Evolutionary conservation across 2,113 vertebrate genomes (phyloP), one percentile per base, ranked within the genome.

Genomic region (Polypterus bichir): DNA sequence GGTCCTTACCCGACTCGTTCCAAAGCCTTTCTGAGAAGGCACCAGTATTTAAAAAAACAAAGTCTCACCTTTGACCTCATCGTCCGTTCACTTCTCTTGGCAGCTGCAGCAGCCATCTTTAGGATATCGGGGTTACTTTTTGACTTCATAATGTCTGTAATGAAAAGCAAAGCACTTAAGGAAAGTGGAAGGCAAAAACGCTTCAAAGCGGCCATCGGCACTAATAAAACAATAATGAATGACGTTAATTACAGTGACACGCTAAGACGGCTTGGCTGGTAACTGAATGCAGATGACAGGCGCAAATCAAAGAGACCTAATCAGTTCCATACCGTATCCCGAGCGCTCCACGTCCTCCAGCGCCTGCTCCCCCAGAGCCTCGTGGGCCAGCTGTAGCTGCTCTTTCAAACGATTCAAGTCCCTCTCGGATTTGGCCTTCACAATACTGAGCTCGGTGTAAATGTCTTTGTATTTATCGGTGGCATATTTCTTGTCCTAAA

Each of bases 381-480:
- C 81, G 4, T 89, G 85, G 59, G 85, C 86, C 68, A 79, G 72
- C 75, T 89, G 87, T 65, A 89, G 77, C 77, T 89, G 86, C 62
- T 89, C 86, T 61, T 74, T 67, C 63, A 89, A 78, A 9, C 82
- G 77, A 10, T 82, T 76, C 70, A 85, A 71, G 47, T 89, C 87
- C 53, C 85, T 72, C 72, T 89, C 87, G 0, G 81, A 83, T 76
- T 89, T 89, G 73, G 87, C 87, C 77, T 78, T 83, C 49, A 87
- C 83, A 9, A 89, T 89, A 70, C 87, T 89, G 74, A 89, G 78
- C 75, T 89, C 87, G 1, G 85, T 89, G 77, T 89, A 89, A 66
- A 89, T 89, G 77, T 89, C 87, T 71, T 89, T 89, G 72, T 89
- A 89, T 68, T 89, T 89, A 73, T 89, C 87, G 0, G 86, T 83